Evolutionary conservation across 2,113 vertebrate genomes (phyloP), one percentile per base, ranked within the genome.

Genomic region (Gambusia affinis): DNA sequence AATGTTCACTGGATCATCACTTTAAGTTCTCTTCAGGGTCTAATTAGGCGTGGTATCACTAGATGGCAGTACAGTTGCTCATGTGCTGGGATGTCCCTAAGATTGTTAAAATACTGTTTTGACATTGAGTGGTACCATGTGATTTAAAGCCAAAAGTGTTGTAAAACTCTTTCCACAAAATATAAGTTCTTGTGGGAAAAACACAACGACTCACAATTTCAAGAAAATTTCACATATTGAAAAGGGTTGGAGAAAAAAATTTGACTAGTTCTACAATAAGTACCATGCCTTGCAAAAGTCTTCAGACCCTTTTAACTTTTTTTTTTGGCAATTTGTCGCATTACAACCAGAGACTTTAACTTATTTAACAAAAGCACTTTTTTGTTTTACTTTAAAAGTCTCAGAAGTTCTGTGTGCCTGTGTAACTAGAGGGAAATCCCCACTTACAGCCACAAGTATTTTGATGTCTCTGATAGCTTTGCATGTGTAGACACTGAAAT

Each of bases 1-100:
- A 24, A 30, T 30, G 29, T 30, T 30, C 11, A 63, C 15, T 30
- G 28, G 51, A 57, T 19, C 62, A 31, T 31, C 37, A 54, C 35
- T 65, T 15, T 19, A 1, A 60, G 17, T 15, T 64, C 10, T 77
- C 8, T 65, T 60, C 35, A 11, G 29, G 60, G 17, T 73, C 29
- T 68, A 67, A 74, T 70, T 73, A 64, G 28, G 28, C 24, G 35
- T 60, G 19, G 4, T n/a, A 60, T 87, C 79, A 84, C 82, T 79
- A 88, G 83, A 81, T 87, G 85, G 81, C 83, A 86, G 81, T 86
- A 51, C 84, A 42, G 77, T 79, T 70, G 69, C 70, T 77, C 29
- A 64, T 42, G 61, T 60, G 8, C 28, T 44, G 12, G 30, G 64
- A 24, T 57, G 19, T n/a, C 10, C 22, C 24, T 11, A 8, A 57